Base-by-base conservation (phyloP, 2,113 vertebrate species). In the Rhipidura dahli region DNA sequence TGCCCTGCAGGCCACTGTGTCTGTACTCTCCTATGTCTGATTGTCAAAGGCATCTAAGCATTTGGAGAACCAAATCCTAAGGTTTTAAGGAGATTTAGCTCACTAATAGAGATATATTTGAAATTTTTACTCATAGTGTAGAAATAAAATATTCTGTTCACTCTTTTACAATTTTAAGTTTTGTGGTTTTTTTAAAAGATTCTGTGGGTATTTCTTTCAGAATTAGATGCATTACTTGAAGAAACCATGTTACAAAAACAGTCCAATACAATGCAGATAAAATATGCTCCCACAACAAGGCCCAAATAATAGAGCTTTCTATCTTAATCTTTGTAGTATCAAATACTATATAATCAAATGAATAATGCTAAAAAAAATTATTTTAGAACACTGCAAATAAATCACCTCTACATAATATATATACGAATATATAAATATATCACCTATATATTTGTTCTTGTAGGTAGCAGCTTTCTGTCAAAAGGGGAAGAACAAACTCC, bases 221-320 rank as follows among this genome's bases (percentile, higher is more conserved):
- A 79, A 79, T 54, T 56, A 51, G 24, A 27, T 64, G 63, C 68
- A 91, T 81, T 66, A 75, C 70, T 8, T 59, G 42, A 79, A 96
- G 40, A 76, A 49, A 37, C 17, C 22, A 95, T 94, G 77, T 83
- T 97, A 47, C 61, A 80, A 75, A 91, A 85, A 83, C 37, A 94
- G 37, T 76, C 54, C 94, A 92, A 91, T 45, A 57, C 19, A 63
- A 63, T 53, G 14, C 9, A 95, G 53, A 28, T 57, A 87, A 93
- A 69, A 61, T 78, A 53, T 27, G 12, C 3, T 85, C 4, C 39
- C 8, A 81, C 27, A 39, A 45, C 17, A 93, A 87, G 31, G 14
- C 7, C 20, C 39, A 81, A 69, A 59, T 59, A 33, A 13, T 64
- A 47, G 18, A 91, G 50, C 4, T 73, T 73, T 72, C 26, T 59